Conservation (phyloP, 2,113 vertebrate species). For the Rhinichthys klamathensis region DNA sequence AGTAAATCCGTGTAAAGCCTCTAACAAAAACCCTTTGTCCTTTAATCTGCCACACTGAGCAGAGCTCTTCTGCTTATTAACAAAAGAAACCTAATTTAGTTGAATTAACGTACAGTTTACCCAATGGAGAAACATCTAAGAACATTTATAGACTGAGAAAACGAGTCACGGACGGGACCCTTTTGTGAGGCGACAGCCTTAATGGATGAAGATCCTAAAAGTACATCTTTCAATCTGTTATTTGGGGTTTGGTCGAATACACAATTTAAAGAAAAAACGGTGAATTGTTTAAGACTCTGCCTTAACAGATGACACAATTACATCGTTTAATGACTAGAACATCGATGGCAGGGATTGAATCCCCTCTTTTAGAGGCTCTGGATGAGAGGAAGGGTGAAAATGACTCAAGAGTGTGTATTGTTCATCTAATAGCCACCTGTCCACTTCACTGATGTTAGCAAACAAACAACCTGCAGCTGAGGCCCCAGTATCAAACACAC, state of each 20-base stretch:
- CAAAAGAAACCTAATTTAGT: background rate
- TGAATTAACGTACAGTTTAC: background rate
- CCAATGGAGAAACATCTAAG: background rate
- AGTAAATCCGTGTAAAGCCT: background rate
- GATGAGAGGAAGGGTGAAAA: background rate
- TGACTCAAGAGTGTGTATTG: background rate
- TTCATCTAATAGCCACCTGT: slow-evolving; percentile 8
- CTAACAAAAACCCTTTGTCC: slow-evolving; percentile 8
- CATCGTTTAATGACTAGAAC: background rate
- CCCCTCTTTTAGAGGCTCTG: background rate
- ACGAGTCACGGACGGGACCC: background rate
- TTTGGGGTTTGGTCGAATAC: background rate
- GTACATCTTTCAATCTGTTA: background rate
- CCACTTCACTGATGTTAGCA: background rate
- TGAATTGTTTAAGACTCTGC: background rate
- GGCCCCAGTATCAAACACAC: background rate
- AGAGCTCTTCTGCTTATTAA: slow-evolving; percentile 6
- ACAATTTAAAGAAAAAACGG: background rate
- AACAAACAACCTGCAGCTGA: background rate
- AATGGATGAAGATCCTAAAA: background rate
- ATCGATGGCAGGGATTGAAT: background rate
- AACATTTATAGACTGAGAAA: background rate
- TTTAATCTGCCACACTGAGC: background rate
- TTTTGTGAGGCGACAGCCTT: background rate
- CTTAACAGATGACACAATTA: background rate